These are phyloP conservation scores for Drosophila macrospina DNA, from an alignment of 2,888 invertebrate species.

Conservation along the genomic window DNA sequence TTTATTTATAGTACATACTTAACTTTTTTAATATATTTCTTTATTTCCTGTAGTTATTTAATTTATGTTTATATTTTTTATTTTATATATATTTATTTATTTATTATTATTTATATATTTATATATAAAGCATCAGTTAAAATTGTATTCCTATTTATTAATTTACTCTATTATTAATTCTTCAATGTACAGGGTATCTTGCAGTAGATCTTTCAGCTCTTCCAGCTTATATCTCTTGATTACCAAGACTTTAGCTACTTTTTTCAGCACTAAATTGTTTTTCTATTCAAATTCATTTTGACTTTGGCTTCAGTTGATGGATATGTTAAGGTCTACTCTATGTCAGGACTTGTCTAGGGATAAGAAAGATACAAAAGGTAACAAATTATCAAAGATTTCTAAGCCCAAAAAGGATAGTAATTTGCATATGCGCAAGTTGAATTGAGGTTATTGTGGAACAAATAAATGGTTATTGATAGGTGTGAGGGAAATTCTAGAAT, in stretches of 20 bases:
- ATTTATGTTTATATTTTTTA: too few species aligned
- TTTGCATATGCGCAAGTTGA: slow-evolving; percentile 36
- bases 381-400: slow-evolving; percentile 10
- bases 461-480: slow-evolving; percentile 24
- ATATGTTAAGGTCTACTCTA: slow-evolving; percentile 36
- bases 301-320: slow-evolving; percentile 30
- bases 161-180: too few species aligned
- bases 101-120: too few species aligned
- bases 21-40: too few species aligned
- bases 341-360: slow-evolving; percentile 8
- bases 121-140: too few species aligned
- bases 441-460: slow-evolving; percentile 3
- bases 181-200: neutral
- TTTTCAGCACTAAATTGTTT: slow-evolving; percentile 60
- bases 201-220: neutral
- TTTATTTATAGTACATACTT: too few species aligned
- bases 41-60: too few species aligned
- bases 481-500: neutral
- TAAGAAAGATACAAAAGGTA: slow-evolving; percentile 13
- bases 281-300: slow-evolving; percentile 69
- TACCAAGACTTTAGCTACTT: slow-evolving; percentile 31
- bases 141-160: too few species aligned
- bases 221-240: slow-evolving; percentile 29
- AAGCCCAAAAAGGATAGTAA: slow-evolving; percentile 19
- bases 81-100: too few species aligned